Evolutionary conservation across 2,113 vertebrate genomes (phyloP), one percentile per base, ranked within the genome.

Genomic region (Carollia perspicillata): DNA sequence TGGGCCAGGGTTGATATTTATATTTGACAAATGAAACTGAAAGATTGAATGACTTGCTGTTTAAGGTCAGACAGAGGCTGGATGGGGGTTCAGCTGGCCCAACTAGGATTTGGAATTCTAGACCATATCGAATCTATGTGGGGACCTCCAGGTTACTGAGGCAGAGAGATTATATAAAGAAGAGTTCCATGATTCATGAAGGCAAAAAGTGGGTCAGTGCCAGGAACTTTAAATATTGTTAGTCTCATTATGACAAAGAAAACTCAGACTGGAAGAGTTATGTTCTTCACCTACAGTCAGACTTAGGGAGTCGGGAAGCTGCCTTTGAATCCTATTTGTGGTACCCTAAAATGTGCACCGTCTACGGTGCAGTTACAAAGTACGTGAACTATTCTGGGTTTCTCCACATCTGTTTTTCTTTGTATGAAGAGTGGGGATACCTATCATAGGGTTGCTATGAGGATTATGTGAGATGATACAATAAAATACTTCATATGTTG

Each of bases 291-390:
- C 35, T 28, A 33, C 8, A 22, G 30, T 33, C 49, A 58, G 37
- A 30, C 33, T 49, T 16, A 49, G 14, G 49, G 28, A 28, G 12
- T 0, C 69, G 72, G 17, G 68, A 55, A 49, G 30, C 71, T 88
- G 42, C 44, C 66, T 91, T 79, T 60, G 58, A 84, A 66, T 91
- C 14, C 30, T 63, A 18, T 23, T 30, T 69, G 10, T 75, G 35
- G 33, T 35, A 28, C 22, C 14, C 20, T 33, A 13, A 66, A 23
- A 9, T 30, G 0, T 47, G 18, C 40, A 66, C 20, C 0, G 0
- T 4, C 0, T 17, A 0, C 13, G 13, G 13, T 68, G 1, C 10
- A 12, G n/a, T 7, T 30, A 63, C 1, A 20, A 18, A 84, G 33
- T 7, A 8, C 5, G 6, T 5, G 8, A 18, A 11, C 33, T 40